Evolutionary conservation across 2,888 invertebrate species (phyloP), one percentile per base, ranked within the genome.

Genomic region (Melolontha melolontha): DNA sequence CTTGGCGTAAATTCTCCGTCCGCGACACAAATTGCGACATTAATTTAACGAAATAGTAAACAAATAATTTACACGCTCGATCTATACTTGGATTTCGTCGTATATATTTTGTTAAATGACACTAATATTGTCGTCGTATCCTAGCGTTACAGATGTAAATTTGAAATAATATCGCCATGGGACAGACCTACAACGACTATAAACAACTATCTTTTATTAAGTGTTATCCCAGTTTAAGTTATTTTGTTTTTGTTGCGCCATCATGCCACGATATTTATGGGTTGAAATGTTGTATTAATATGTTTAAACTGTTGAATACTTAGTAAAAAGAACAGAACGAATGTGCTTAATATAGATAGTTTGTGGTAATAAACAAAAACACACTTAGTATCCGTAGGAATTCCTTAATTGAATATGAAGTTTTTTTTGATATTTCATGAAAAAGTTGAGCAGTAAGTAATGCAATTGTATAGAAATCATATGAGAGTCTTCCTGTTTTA

Each of bases 1-100:
- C 76, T 75, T 74, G 73, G 74, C 74, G 77, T 79, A 79, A 79
- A 79, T 79, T 77, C 74, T 74, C 72, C 69, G 72, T 72, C 70
- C 72, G 70, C 74, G 79, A 79, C 79, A 75, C 79, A 78, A 79
- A 79, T 79, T 79, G 76, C 75, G 71, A 72, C 78, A 77, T 79
- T 77, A 76, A 79, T 79, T 77, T 66, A 42, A 51, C 54, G 42
- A 51, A 65, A 70, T 57, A 59, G 68, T 66, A 71, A 71, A 73
- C 72, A 72, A 71, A 73, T 72, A 72, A 73, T 71, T 71, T 71
- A 69, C 68, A 59, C 64, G 68, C 65, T 39, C 47, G 54, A 59
- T 68, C 65, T 68, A 68, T 68, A 68, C 64, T 68, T 68, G 65
- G 59, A 44, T 42, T 42, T 57, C 57, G 57, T 22, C 57, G 44